Base-by-base conservation (phyloP, 2,113 vertebrate species). In the Zonotrichia leucophrys region DNA sequence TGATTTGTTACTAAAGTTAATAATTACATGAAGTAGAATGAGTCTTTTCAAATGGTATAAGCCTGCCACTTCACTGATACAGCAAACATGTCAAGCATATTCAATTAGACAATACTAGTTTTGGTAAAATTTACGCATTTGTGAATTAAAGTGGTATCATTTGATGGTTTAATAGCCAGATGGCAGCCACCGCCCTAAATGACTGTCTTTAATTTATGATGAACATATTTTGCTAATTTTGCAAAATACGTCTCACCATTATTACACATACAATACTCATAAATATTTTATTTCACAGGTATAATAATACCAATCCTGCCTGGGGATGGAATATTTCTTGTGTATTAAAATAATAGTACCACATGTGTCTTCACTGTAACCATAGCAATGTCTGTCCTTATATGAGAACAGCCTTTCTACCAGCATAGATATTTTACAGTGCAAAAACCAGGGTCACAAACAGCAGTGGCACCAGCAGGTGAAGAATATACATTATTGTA, bases 381-480 rank as follows among this genome's bases (percentile, higher is more conserved):
- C 75, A 89, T 88, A 90, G 95, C 92, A 97, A 95, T 77, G 31
- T 53, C 50, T 58, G 42, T 89, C 66, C 90, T 91, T 85, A 85
- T 53, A 91, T 64, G 74, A 76, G 91, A 91, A 91, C 20, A 77
- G 17, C 42, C 21, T 47, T 68, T 94, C 41, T 86, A 55, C 74
- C 72, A 90, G 89, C 33, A 69, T 33, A 62, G 58, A 39, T 84
- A 83, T 73, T 88, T 79, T 78, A 83, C 50, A 55, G 55, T 79
- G 59, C 49, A 91, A 76, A 91, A 83, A 72, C 58, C 42, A 58
- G 33, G 68, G 87, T 94, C 58, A 46, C 35, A 63, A 78, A 68
- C 75, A 82, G 72, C 46, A 69, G 59, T 52, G 53, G 47, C 87
- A 95, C 75, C 67, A 77, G 66, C 68, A 86, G 41, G 50, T 67